A percentile compares a stretch with the other conserved stretches of the same genome.
Evolutionary conservation across 2,113 vertebrate genomes (phyloP).

Genomic region (Prietella phreatophila): DNA sequence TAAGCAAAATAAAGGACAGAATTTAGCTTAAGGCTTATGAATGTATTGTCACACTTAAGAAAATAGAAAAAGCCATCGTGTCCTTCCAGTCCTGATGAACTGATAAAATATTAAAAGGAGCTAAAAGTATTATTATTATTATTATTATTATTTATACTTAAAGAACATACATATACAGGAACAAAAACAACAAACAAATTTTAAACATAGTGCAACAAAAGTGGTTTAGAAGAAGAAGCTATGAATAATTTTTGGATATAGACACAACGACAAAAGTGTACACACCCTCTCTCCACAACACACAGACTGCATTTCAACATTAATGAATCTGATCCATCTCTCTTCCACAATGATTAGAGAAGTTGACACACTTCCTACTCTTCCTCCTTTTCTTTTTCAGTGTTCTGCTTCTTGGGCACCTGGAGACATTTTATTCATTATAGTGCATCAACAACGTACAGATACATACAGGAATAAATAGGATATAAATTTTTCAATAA

Average conservation of each 20-base stretch:
- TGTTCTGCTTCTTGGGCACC: constrained; percentile 73
- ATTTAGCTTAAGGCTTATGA: background rate
- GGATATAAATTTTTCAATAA: background rate
- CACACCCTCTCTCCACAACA: background rate
- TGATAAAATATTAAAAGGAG: constrained; percentile 24
- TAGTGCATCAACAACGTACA: background rate
- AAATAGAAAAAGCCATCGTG: constrained; percentile 44
- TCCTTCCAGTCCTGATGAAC: constrained; percentile 4
- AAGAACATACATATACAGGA: constrained; percentile 26
- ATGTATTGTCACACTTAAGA: constrained; percentile 22
- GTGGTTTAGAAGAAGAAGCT: constrained; percentile 32
- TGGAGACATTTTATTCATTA: constrained; percentile 39
- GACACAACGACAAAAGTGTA: background rate
- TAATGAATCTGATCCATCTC: constrained; percentile 6
- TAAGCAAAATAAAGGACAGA: constrained; percentile 35
- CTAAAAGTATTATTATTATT: constrained; percentile 26
- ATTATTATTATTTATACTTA: too few relatives aligned
- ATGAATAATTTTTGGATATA: background rate
- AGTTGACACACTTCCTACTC: constrained; percentile 45
- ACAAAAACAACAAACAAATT: constrained; percentile 20
- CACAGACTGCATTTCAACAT: background rate
- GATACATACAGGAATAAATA: background rate
- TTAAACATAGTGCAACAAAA: constrained; percentile 43
- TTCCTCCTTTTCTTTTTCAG: constrained; percentile 68
- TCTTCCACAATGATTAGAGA: constrained; percentile 3